Evolutionary conservation across 30 jellyfish, hydroid and myxozoan genomes (phyloP), one percentile per base, ranked within the genome.

Genomic region (Nemopilema nomurai): DNA sequence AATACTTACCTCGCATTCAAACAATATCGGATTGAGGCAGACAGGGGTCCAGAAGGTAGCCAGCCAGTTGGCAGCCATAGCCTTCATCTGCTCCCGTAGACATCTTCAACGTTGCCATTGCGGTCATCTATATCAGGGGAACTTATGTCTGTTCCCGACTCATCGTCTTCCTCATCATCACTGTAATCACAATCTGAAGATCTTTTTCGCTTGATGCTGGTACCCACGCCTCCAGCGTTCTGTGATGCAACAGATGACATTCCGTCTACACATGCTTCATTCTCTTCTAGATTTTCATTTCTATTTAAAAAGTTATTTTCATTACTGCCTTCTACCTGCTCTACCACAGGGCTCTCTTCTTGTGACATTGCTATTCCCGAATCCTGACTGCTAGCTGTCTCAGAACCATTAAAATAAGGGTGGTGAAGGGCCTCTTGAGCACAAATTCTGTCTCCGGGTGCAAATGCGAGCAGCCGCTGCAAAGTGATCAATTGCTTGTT

Each of bases 401-500:
- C 92, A 8, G 28, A 21, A 8, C 85, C 90, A 49, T 41, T 22
- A 33, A 94, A 85, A 63, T 65, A 94, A 4, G 96, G 86, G 76
- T 94, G 99, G 26, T 76, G 90, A 49, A 94, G 69, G 51, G 97
- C 92, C 67, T 82, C 88, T 28, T 30, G 67, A 16, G 99, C 99
- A 49, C 75, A 57, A 4, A 84, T 65, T 17, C 99, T 89, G 66
- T 89, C 78, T 57, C 49, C 70, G n/a, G 97, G 96, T 32, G 70
- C 82, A 80, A 94, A 94, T 29, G 76, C 90, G 21, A 94, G 84
- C 90, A 94, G 70, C 63, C 76, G 63, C 99, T 94, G 62, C 13
- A 77, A 76, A 77, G 49, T 41, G n/a, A n/a, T n/a, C n/a, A n/a
- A n/a, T n/a, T n/a, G n/a, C n/a, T n/a, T n/a, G n/a, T n/a, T n/a